Evolutionary conservation across 1,140 invertebrate genomes (phyloP).

Genomic region (Lethrus apterus): DNA sequence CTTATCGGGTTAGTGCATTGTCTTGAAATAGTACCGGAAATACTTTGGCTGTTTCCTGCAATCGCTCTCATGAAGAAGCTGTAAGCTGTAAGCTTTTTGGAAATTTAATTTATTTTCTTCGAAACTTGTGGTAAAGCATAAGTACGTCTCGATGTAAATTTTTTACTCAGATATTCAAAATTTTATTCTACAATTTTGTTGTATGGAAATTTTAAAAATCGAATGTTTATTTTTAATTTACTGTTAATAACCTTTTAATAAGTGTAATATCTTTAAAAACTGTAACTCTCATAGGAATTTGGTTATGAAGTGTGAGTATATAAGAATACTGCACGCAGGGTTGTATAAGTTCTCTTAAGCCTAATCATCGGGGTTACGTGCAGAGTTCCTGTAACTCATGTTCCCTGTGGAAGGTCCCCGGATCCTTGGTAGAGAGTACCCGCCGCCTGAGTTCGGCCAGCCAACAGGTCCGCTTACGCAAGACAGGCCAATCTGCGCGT

Average conservation of each 20-base stretch:
- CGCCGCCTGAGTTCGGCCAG: conserved; percentile 21
- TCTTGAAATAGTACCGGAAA: conserved; percentile 34
- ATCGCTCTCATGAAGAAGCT: conserved; percentile 30
- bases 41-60: conserved; percentile 29
- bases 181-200: too few relatives aligned
- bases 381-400: conserved; percentile 15
- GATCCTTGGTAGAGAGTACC: conserved; percentile 32
- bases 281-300: too few relatives aligned
- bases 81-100: conserved; percentile 34
- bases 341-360: conserved; percentile 21
- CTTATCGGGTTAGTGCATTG: conserved; percentile 19
- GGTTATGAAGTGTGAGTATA: too few relatives aligned
- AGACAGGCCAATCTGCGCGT: conserved; percentile 14
- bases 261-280: too few relatives aligned
- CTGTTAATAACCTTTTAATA: too few relatives aligned
- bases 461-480: conserved; percentile 7
- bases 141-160: conserved; percentile 20
- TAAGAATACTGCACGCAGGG: background rate
- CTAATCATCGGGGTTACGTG: conserved; percentile 22
- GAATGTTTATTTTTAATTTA: too few relatives aligned
- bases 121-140: conserved; percentile 24
- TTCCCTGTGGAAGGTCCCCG: conserved; percentile 29
- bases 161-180: too few relatives aligned
- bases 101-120: conserved; percentile 23
- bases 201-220: too few relatives aligned